Conservation (phyloP, 2,888 invertebrate genomes). For the Macaria liturata region DNA sequence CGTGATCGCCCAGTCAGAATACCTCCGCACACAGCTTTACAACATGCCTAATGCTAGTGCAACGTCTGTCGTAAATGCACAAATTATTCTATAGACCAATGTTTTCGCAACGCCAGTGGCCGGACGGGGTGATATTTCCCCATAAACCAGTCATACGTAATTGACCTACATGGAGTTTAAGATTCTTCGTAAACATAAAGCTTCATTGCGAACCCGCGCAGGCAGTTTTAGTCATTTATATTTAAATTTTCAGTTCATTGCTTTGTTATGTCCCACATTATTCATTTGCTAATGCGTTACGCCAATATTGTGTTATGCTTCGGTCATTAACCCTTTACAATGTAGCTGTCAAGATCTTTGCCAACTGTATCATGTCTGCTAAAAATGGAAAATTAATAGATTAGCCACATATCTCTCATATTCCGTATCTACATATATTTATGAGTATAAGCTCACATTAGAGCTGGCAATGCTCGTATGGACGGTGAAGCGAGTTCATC, state of each 20-base stretch:
- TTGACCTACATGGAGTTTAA: neutral
- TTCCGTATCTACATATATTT: neutral
- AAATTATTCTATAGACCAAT: constrained; percentile 17
- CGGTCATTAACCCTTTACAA: constrained; percentile 1
- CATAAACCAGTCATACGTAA: constrained; percentile 2
- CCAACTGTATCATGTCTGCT: too few species aligned
- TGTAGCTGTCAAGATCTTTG: neutral
- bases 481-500: neutral
- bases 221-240: too few species aligned
- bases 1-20: constrained; percentile 20
- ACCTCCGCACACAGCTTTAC: constrained; percentile 24
- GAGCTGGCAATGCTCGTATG: neutral
- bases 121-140: constrained; percentile 5
- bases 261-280: neutral
- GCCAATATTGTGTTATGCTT: neutral
- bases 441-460: neutral
- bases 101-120: constrained; percentile 15
- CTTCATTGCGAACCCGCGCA: too few species aligned
- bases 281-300: constrained; percentile 4
- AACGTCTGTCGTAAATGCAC: constrained; percentile 15
- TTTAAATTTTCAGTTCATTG: too few species aligned
- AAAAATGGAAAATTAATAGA: too few species aligned
- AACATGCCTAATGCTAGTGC: constrained; percentile 26
- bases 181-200: too few species aligned
- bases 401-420: neutral